A percentile compares a stretch with the other conserved stretches of the same genome.
These are phyloP conservation scores for Mormyrops attenuatus DNA, from an alignment of 2,797 vertebrate genomes.

Conservation along the genomic window DNA sequence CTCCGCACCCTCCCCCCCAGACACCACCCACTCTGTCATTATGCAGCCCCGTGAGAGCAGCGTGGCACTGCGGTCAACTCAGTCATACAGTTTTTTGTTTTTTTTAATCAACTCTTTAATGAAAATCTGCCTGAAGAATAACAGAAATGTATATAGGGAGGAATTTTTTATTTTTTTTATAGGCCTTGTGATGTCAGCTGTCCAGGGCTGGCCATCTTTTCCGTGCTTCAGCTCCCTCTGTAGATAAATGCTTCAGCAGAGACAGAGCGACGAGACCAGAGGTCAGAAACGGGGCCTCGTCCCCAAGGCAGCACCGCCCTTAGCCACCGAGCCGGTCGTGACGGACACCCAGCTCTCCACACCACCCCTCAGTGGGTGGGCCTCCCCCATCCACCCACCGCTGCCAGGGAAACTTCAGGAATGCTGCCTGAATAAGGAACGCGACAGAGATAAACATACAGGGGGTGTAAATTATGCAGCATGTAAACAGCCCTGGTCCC, in stretches of 20 bases:
- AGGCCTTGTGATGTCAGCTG: no score
- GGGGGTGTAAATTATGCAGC: background rate
- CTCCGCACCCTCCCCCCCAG: no score
- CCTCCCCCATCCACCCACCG: background rate
- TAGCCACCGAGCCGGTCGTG: background rate
- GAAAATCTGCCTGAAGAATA: background rate
- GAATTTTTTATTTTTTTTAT: no score
- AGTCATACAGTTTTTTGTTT: background rate
- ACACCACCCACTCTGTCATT: background rate
- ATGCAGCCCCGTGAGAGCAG: background rate
- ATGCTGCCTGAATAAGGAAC: background rate
- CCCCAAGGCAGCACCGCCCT: background rate
- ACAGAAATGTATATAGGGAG: background rate
- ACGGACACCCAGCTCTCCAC: background rate
- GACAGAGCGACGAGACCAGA: background rate
- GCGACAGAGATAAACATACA: background rate
- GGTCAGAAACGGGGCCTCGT: background rate
- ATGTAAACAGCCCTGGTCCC: background rate
- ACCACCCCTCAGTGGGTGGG: conserved; percentile 25
- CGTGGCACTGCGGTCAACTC: background rate
- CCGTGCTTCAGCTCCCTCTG: background rate
- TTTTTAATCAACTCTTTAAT: background rate
- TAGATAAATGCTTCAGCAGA: background rate
- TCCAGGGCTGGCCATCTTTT: background rate
- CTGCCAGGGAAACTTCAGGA: background rate